Evolutionary conservation across 2,888 invertebrate species (phyloP).

Genomic region (Tethea ocularis): DNA sequence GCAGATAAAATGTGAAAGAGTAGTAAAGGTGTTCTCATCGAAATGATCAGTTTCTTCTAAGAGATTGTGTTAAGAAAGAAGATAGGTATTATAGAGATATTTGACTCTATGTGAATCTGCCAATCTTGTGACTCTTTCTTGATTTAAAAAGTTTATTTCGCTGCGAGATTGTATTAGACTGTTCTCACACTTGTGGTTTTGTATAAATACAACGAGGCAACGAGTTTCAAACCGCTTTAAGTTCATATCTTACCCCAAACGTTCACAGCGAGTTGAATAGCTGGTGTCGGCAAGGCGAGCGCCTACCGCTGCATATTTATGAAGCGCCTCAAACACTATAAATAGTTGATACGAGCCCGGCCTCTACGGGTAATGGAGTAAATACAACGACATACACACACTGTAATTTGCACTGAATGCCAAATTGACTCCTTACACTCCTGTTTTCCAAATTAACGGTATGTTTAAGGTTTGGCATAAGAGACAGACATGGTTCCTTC

Average conservation of each 20-base stretch:
- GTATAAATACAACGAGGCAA: no score
- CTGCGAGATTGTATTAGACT: no score
- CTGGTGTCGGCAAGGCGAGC: constrained; percentile 83
- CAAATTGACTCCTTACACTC: constrained; percentile 17
- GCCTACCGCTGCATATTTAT: constrained; percentile 84
- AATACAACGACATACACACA: constrained; percentile 69
- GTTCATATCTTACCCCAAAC: constrained; percentile 20
- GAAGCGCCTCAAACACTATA: constrained; percentile 84
- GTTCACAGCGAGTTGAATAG: constrained; percentile 69
- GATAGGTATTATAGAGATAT: no score
- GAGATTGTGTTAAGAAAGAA: no score
- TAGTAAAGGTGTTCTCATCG: no score
- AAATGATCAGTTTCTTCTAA: no score
- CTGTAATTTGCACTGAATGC: constrained; percentile 57
- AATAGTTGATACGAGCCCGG: constrained; percentile 80
- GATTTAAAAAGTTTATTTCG: no score
- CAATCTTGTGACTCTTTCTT: no score
- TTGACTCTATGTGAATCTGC: no score
- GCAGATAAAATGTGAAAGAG: no score
- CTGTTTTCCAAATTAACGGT: background rate
- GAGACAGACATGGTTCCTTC: no score
- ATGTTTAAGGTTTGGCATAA: background rate
- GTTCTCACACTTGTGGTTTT: no score
- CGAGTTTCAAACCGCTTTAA: background rate
- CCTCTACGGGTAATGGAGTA: constrained; percentile 78